Evolutionary conservation across 2,113 vertebrate species (phyloP), one percentile per base, ranked within the genome.

Genomic region (Callocephalon fimbriatum): DNA sequence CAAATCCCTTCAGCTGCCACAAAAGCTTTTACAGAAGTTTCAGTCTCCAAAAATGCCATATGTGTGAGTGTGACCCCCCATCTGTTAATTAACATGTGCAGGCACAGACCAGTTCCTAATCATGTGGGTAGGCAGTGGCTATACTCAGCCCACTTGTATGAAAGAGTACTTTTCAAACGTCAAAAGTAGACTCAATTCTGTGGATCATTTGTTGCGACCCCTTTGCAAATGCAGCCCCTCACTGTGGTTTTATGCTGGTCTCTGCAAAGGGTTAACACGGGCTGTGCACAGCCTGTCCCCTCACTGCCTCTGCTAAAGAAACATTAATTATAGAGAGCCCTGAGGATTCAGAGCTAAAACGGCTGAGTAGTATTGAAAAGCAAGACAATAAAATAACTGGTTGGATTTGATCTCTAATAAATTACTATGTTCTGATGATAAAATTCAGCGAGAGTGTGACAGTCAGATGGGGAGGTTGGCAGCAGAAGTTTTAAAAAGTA

Each of bases 301-400:
- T 80, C 19, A 2, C 81, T 71, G 85, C 70, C 67, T 88, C 79
- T 84, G 90, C 93, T 86, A 29, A 70, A 95, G 96, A 70, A 91
- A 87, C 89, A 93, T 96, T 97, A 97, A 97, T 98, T 97, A 97
- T 89, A 97, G 88, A 97, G 90, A 87, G 79, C 90, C 95, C 17
- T 0, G 25, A 93, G 79, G 78, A 92, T 80, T 81, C 77, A 50
- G 74, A 85, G 92, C 80, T 96, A 83, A 75, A 79, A 78, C 75
- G 92, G 65, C 88, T 92, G 90, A 87, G 75, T 27, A n/a, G 94
- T 77, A 95, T 96, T 97, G 95, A 96, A 97, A 93, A 50, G 40
- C 92, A 85, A 92, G 97, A 97, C 95, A 94, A 93, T 96, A 94
- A 97, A 98, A 97, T 97, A 97, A 97, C 72, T 0, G 9, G 95